Conservation (phyloP, 2,888 invertebrate species). For the Chymomyza amoena region DNA sequence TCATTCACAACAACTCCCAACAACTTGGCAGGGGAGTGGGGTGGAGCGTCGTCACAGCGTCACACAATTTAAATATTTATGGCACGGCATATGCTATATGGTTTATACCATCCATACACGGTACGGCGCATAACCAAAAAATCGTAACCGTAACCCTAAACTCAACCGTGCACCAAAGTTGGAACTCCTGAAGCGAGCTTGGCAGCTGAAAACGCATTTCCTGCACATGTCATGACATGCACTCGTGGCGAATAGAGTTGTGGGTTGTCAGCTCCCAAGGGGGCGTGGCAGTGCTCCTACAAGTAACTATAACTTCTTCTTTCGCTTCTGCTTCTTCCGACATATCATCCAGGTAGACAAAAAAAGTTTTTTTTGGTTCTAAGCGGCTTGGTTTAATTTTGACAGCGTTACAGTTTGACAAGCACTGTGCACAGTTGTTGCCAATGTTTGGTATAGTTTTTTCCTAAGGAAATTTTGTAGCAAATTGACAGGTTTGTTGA, state of each 20-base stretch:
- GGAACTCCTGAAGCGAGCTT: conserved; percentile 32
- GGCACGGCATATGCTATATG: conserved; percentile 53
- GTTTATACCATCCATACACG: conserved; percentile 38
- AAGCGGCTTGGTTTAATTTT: not conserved
- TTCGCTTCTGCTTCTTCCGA: not conserved
- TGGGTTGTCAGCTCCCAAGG: conserved; percentile 12
- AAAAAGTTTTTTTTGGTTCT: not conserved
- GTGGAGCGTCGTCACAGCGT: conserved; percentile 37
- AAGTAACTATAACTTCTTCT: not conserved
- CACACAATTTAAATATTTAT: conserved; percentile 76
- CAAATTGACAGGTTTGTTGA: not conserved
- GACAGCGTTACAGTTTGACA: conserved; percentile 1
- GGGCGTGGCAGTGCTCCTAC: not conserved
- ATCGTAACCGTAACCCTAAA: conserved; percentile 65
- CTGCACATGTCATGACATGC: conserved; percentile 29
- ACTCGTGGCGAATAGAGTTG: conserved; percentile 29
- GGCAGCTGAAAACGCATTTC: conserved; percentile 18
- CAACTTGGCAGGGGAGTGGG: too few relatives aligned
- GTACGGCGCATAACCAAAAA: conserved; percentile 65
- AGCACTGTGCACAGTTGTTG: not conserved
- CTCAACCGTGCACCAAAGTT: conserved; percentile 37
- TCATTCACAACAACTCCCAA: not conserved
- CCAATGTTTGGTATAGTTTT: not conserved
- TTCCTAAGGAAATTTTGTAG: not conserved
- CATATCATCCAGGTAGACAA: not conserved